Evolutionary conservation across 2,113 vertebrate species (phyloP), one percentile per base, ranked within the genome.

Genomic region (Austrofundulus limnaeus): DNA sequence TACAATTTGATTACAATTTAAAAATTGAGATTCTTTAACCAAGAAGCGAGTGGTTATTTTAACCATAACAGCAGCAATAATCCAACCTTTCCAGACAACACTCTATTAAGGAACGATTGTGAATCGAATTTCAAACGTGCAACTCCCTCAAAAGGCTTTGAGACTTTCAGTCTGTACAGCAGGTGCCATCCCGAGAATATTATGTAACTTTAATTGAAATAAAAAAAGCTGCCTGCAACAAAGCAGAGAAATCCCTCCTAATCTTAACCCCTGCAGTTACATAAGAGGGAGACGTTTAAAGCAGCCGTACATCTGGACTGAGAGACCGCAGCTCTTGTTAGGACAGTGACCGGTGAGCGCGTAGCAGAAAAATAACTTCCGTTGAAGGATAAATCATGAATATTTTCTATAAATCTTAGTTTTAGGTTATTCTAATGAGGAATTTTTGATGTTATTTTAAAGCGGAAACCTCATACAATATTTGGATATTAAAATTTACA

Each of bases 191-290:
- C 60, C 54, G 53, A 42, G 7, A 61, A 42, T 31, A 34, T 75
- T 66, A 52, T 5, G 5, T 64, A 46, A 77, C 50, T 17, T 52
- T 15, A 14, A 60, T 77, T 62, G 54, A 39, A 71, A 69, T 37
- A 23, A 34, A 66, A 34, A 62, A 31, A 53, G n/a, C n/a, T n/a
- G n/a, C n/a, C 42, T 55, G 25, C 45, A 56, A 53, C 39, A 60
- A 81, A 67, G 50, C 21, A 53, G 41, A 70, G 70, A 21, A 65
- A 75, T 71, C 57, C 54, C 7, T 21, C 34, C 51, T 53, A 63
- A 8, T 9, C 62, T 50, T 14, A 3, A 11, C 45, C 37, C 11
- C 16, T 38, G 23, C 49, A 37, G 66, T 72, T 71, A 77, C 15
- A 12, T 61, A 69, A 72, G 25, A 67, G 60, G 58, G 1, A 34